phyloP scores from a whole-genome alignment of 1,140 invertebrate genomes.

The Bombus consobrinus region DNA sequence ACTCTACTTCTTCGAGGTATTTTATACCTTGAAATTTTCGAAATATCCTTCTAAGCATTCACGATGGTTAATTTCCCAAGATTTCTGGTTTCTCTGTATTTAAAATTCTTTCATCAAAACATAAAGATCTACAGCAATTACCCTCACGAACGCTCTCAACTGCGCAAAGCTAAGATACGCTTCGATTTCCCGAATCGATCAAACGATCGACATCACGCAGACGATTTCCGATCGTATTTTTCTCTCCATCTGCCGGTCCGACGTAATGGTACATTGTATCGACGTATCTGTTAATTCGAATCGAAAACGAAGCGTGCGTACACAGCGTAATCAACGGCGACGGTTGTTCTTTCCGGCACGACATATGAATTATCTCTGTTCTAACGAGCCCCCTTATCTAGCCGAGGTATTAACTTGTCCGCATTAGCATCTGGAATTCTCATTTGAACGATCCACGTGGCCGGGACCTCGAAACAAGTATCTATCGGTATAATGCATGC shows the following conservation, averaged over 20 bases:
- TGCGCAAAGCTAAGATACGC: too few relatives aligned
- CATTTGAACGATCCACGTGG: constrained; percentile 27
- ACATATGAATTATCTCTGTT: constrained; percentile 42
- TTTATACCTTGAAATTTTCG: background rate
- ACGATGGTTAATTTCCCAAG: background rate
- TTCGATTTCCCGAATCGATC: background rate
- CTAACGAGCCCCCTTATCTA: constrained; percentile 49
- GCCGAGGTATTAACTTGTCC: constrained; percentile 53
- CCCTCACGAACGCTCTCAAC: background rate
- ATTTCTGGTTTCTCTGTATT: background rate
- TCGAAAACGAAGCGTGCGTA: constrained; percentile 2
- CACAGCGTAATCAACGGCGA: background rate
- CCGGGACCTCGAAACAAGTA: constrained; percentile 40
- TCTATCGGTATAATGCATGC: constrained; percentile 34
- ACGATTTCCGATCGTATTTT: background rate
- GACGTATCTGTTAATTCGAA: constrained; percentile 2
- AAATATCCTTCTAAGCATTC: background rate
- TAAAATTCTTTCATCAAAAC: background rate
- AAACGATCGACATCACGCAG: background rate
- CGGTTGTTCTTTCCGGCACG: constrained; percentile 49
- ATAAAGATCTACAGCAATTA: background rate
- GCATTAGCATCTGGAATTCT: constrained; percentile 57
- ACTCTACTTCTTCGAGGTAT: too few relatives aligned
- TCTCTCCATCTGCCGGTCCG: background rate
- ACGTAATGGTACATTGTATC: constrained; percentile 8